Evolutionary conservation across 2,888 invertebrate genomes (phyloP).

Genomic region (Luperina nickerlii): DNA sequence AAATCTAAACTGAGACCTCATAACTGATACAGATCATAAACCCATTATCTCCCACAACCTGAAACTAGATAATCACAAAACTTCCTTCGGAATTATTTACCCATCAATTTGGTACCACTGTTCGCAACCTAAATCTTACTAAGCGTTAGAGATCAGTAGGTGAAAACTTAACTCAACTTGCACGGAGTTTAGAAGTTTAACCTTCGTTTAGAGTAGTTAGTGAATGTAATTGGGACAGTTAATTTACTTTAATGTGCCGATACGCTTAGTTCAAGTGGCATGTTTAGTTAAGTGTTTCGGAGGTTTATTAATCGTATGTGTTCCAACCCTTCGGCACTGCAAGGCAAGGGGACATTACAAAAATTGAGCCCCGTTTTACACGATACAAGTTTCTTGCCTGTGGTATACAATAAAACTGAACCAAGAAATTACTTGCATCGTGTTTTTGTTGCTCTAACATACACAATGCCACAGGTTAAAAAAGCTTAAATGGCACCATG

Average conservation of each 20-base stretch:
- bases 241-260: slow-evolving; percentile 56
- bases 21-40: slow-evolving; percentile 2
- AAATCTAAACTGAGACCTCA: slow-evolving; percentile 2
- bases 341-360: neutral
- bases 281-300: slow-evolving; percentile 26
- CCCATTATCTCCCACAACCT: neutral
- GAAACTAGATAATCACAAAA: slow-evolving; percentile 10
- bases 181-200: slow-evolving; percentile 54
- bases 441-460: neutral
- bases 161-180: slow-evolving; percentile 51
- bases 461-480: neutral
- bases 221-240: slow-evolving; percentile 58
- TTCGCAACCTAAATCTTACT: slow-evolving; percentile 37
- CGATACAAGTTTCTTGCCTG: no score
- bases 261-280: slow-evolving; percentile 34
- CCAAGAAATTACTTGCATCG: no score
- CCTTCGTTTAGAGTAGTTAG: slow-evolving; percentile 59
- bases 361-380: neutral
- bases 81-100: slow-evolving; percentile 15
- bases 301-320: slow-evolving; percentile 15
- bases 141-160: slow-evolving; percentile 56
- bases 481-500: neutral
- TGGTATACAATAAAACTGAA: no score
- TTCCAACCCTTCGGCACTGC: no score
- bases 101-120: slow-evolving; percentile 36